Conservation (phyloP, 2,113 vertebrate genomes). For the Lophius piscatorius region DNA sequence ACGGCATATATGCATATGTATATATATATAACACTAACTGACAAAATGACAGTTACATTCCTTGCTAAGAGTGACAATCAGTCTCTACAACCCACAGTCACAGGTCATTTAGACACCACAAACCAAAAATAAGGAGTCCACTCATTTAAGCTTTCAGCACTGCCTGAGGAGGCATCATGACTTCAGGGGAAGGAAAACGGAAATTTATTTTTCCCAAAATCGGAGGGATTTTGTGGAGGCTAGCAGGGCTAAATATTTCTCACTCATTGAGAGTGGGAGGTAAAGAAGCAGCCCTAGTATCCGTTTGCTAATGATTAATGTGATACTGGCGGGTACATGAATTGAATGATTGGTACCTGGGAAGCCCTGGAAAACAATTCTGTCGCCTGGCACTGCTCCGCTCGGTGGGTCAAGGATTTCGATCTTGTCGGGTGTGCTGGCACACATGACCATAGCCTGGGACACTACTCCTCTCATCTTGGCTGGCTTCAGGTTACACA, state of each 20-base stretch:
- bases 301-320: background rate
- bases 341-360: conserved; percentile 80
- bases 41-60: conserved; percentile 9
- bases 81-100: conserved; percentile 32
- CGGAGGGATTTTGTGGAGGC: conserved; percentile 26
- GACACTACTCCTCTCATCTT: conserved; percentile 94
- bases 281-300: background rate
- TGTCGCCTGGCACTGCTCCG: conserved; percentile 88
- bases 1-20: no score
- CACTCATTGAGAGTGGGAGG: background rate
- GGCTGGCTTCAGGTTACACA: conserved; percentile 94
- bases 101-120: no score
- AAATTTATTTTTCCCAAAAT: conserved; percentile 29
- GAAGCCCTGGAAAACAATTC: conserved; percentile 88
- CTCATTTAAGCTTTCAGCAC: conserved; percentile 22
- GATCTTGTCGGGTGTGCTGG: conserved; percentile 91
- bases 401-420: conserved; percentile 92
- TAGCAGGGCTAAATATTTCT: conserved; percentile 3
- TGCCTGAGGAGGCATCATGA: conserved; percentile 16
- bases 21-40: no score
- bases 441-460: conserved; percentile 97
- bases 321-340: background rate
- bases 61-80: conserved; percentile 33
- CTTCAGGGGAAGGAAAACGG: conserved; percentile 14
- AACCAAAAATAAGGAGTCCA: conserved; percentile 32